phyloP scores from a whole-genome alignment of 2,113 vertebrate genomes.

The Capreolus pygargus region DNA sequence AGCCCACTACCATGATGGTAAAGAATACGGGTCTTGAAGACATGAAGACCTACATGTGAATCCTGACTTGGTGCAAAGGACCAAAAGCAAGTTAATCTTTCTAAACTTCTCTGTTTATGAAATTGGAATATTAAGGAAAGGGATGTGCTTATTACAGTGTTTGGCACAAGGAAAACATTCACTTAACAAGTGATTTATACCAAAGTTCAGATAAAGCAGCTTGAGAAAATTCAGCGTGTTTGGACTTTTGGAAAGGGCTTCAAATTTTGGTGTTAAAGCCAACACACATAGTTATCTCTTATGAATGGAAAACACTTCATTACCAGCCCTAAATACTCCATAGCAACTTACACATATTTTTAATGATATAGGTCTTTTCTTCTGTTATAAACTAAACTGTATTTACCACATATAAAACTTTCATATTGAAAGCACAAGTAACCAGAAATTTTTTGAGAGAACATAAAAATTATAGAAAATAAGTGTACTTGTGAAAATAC shows the following conservation, averaged over 20 bases:
- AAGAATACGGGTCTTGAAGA: background rate
- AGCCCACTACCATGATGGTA: background rate
- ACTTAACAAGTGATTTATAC: background rate
- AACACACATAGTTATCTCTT: background rate
- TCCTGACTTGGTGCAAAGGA: background rate
- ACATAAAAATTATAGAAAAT: slow-evolving; percentile 47
- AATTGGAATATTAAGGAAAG: background rate
- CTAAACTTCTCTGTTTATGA: slow-evolving; percentile 1
- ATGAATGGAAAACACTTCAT: slow-evolving; percentile 21
- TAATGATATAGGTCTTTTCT: slow-evolving; percentile 43
- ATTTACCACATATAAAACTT: background rate
- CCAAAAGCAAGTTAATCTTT: background rate
- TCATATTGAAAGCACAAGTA: slow-evolving; percentile 32
- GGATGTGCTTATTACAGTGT: background rate
- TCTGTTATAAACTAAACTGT: slow-evolving; percentile 21
- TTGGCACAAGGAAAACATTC: background rate
- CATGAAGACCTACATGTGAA: background rate
- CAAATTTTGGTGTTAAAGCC: slow-evolving; percentile 2
- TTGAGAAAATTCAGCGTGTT: background rate
- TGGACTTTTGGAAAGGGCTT: background rate
- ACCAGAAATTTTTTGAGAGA: background rate
- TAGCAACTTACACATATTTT: slow-evolving; percentile 40
- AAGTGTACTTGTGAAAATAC: slow-evolving; percentile 5
- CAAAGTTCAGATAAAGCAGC: background rate
- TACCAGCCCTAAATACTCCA: slow-evolving; percentile 2